These are phyloP conservation scores for Wasmannia auropunctata DNA, from an alignment of 1,140 invertebrate genomes.

Conservation along the genomic window DNA sequence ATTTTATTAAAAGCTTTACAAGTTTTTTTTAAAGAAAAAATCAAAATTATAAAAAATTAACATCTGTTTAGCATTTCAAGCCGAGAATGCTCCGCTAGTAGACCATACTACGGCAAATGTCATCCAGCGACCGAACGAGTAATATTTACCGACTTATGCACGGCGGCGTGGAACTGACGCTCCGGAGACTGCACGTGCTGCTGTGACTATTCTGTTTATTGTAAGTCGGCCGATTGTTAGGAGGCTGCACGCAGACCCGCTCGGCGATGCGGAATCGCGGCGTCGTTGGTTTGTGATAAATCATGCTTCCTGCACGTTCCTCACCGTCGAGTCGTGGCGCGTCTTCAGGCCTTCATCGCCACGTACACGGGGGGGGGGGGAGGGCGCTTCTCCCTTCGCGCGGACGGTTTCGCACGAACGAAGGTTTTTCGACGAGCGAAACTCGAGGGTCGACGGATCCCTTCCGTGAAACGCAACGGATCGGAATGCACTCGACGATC, in stretches of 20 bases:
- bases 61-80: neutral
- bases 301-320: conserved; percentile 73
- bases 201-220: conserved; percentile 78
- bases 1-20: neutral
- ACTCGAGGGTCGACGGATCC: neutral
- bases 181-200: conserved; percentile 80
- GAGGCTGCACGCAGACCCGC: conserved; percentile 80
- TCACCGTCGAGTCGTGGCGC: conserved; percentile 11
- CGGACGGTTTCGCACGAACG: neutral
- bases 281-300: conserved; percentile 84
- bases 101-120: neutral
- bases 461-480: neutral
- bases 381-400: neutral
- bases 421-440: neutral
- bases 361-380: neutral
- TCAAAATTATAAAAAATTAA: neutral
- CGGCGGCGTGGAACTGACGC: conserved; percentile 75
- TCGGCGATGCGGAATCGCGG: conserved; percentile 84
- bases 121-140: neutral
- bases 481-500: conserved; percentile 10
- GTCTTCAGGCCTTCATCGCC: conserved; percentile 30
- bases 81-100: neutral
- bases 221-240: conserved; percentile 81
- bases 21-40: neutral
- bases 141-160: conserved; percentile 82